phyloP scores from a whole-genome alignment of 1,140 invertebrate genomes.

The Neodiprion pinetum region DNA sequence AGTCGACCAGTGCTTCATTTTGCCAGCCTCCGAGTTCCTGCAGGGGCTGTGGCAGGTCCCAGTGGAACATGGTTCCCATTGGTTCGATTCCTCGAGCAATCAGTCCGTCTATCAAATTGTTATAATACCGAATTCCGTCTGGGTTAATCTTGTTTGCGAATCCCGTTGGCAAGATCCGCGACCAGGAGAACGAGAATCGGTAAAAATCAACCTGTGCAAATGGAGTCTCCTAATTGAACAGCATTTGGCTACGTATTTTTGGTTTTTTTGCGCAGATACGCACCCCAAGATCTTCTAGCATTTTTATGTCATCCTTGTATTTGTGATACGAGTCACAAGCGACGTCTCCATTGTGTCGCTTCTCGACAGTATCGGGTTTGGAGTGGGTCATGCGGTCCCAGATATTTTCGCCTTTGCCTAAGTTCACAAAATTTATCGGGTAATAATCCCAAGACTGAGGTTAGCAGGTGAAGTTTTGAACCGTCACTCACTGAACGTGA shows the following conservation, averaged over 20 bases:
- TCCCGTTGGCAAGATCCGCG: slow-evolving; percentile 62
- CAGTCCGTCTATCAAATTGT: slow-evolving; percentile 67
- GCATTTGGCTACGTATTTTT: no score
- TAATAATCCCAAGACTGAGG: no score
- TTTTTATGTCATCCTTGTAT: slow-evolving; percentile 69
- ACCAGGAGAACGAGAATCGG: slow-evolving; percentile 68
- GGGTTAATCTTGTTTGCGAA: slow-evolving; percentile 57
- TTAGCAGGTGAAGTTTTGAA: no score
- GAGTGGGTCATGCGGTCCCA: slow-evolving; percentile 47
- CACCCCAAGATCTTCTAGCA: slow-evolving; percentile 65
- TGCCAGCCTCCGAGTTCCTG: slow-evolving; percentile 38
- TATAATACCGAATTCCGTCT: slow-evolving; percentile 67
- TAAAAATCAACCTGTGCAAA: slow-evolving; percentile 41
- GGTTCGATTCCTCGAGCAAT: slow-evolving; percentile 63
- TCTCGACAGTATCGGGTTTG: slow-evolving; percentile 42
- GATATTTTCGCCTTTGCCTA: slow-evolving; percentile 20
- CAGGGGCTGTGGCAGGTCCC: slow-evolving; percentile 65
- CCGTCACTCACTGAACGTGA: no score
- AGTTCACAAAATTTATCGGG: neutral
- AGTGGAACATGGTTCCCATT: slow-evolving; percentile 67
- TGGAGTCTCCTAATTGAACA: no score
- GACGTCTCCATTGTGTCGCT: slow-evolving; percentile 64
- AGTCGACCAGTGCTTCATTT: slow-evolving; percentile 31
- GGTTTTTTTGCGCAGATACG: neutral
- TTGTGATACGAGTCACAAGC: slow-evolving; percentile 74